Evolutionary conservation across 64 coral and sea anemone species (phyloP), one percentile per base, ranked within the genome.

Genomic region (Anthopleura sola): DNA sequence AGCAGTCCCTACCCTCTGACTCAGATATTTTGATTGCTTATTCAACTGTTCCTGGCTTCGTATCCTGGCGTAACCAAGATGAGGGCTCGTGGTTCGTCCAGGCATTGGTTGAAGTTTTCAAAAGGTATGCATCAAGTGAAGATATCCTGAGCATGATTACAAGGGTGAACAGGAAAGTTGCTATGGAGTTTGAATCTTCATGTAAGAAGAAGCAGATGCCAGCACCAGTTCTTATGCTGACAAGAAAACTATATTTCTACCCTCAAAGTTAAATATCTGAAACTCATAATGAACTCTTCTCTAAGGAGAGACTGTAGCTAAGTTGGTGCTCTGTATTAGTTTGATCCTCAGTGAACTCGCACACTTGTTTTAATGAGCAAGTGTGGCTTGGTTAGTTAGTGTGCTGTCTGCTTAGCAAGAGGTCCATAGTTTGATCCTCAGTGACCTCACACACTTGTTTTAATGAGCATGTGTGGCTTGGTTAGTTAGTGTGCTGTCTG

Each of bases 81-180:
- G 92, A 99, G 55, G 97, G 97, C 39, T 99, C 97, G 0, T 99
- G 97, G 97, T 99, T 99, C 82, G 86, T 99, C 8, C 97, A 99
- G 50, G 97, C 97, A 9, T 36, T 99, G 49, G 87, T 89, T 77
- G 93, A 99, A 68, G 90, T 99, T 17, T 95, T 99, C 36, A 92
- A 58, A 37, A 46, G 75, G n/a, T 86, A 95, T 17, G 86, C 97
- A 26, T 47, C 29, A 58, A 60, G 44, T 50, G 97, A 99, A 86
- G 97, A 99, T 92, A 83, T 99, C 36, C 90, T 95, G 40, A 99
- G 90, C 66, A 99, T 99, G 97, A 71, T 99, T 37, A 68, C 95
- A 34, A 89, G 86, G 75, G 90, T 99, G 0, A 99, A 99, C 50
- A 37, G 90, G 10, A 99, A 99, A 85, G 97, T 99, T 86, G 97